Conservation (phyloP, 2,888 invertebrate genomes). For the Drosophila hamatofila region DNA sequence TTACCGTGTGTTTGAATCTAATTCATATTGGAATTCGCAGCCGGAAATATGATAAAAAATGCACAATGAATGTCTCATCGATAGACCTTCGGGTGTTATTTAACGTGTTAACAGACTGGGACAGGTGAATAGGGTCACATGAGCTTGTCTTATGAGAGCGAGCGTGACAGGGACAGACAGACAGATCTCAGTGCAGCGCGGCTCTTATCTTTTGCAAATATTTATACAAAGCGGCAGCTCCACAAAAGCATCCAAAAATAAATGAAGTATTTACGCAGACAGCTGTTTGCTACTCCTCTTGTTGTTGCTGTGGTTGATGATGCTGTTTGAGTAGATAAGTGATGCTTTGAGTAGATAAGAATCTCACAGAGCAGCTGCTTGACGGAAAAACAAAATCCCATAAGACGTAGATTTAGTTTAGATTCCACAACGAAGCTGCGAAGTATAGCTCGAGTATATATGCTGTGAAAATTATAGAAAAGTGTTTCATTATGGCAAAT, state of each 20-base stretch:
- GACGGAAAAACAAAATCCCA: constrained; percentile 9
- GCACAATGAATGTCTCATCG: constrained; percentile 1
- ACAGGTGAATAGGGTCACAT: constrained; percentile 56
- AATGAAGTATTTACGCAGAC: constrained; percentile 72
- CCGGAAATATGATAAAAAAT: constrained; percentile 46
- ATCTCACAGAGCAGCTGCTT: constrained; percentile 13
- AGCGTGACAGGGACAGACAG: constrained; percentile 2
- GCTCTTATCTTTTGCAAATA: constrained; percentile 46
- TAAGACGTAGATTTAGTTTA: constrained; percentile 33
- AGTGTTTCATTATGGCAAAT: constrained; percentile 15
- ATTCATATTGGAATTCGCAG: constrained; percentile 20
- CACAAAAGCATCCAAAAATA: constrained; percentile 61
- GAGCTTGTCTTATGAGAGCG: constrained; percentile 1
- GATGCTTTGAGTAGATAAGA: constrained; percentile 45
- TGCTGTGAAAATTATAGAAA: constrained; percentile 1
- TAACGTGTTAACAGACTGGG: constrained; percentile 29
- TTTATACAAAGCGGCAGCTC: constrained; percentile 22
- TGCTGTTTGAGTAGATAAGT: constrained; percentile 31
- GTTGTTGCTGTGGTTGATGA: background rate
- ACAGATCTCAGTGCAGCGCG: constrained; percentile 18
- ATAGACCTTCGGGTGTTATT: constrained; percentile 32
- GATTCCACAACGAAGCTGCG: constrained; percentile 28
- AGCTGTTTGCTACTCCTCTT: constrained; percentile 15
- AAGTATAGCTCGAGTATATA: constrained; percentile 4
- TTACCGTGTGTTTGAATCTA: background rate